A percentile compares a stretch with the other conserved stretches of the same genome.
phyloP scores from a whole-genome alignment of 2,797 vertebrate genomes.

The Chromobotia macracanthus region DNA sequence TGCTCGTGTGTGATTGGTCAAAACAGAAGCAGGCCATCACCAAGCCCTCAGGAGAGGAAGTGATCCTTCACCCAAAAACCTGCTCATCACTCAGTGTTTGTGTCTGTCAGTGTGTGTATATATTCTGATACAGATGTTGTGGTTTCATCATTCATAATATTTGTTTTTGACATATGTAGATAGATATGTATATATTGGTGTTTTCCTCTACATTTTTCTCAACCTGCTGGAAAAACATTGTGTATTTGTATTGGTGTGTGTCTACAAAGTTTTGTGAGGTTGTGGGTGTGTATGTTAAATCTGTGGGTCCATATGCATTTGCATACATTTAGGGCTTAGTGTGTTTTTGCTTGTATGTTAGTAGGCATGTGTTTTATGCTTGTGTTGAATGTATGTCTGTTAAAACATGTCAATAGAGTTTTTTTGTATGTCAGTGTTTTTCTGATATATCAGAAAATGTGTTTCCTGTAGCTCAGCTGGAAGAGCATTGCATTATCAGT shows the following conservation, averaged over 20 bases:
- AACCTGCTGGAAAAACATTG: background rate
- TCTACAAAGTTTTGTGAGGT: background rate
- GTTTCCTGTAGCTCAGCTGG: too few relatives aligned
- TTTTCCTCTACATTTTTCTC: background rate
- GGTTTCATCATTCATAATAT: slow-evolving; percentile 31
- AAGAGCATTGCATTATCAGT: too few relatives aligned
- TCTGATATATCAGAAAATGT: too few relatives aligned
- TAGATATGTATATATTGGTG: background rate
- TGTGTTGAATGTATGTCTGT: too few relatives aligned
- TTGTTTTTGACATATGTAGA: background rate
- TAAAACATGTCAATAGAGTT: too few relatives aligned
- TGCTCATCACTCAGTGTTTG: slow-evolving; percentile 30
- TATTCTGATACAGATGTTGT: slow-evolving; percentile 35
- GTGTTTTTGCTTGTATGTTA: background rate
- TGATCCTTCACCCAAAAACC: slow-evolving; percentile 53
- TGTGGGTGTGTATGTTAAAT: background rate
- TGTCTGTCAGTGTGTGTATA: slow-evolving; percentile 37
- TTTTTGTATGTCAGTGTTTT: too few relatives aligned
- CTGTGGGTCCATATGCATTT: background rate
- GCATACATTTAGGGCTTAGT: background rate
- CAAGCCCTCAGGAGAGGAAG: slow-evolving; percentile 54
- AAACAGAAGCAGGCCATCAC: slow-evolving; percentile 56
- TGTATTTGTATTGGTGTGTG: slow-evolving; percentile 8
- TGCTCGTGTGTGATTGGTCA: slow-evolving; percentile 47
- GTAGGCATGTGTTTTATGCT: too few relatives aligned